Base-by-base conservation (phyloP, 2,888 invertebrate species). In the Melieria omissa region DNA sequence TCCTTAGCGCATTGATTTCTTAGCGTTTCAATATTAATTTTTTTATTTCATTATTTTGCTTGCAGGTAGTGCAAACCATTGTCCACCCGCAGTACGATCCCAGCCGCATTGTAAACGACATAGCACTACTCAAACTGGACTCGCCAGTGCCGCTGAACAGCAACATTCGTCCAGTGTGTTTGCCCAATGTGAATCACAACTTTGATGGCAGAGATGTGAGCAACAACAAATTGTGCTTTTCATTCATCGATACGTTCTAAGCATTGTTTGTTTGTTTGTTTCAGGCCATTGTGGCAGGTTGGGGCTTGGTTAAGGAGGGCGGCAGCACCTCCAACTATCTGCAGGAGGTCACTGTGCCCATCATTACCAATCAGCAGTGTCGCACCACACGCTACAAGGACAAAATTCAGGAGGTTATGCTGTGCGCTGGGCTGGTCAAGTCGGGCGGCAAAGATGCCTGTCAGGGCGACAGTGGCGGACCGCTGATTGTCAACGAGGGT, bases 401-500 rank as follows among this genome's bases (percentile, higher is more conserved):
- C 16, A 83, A 83, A 75, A 86, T 86, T 58, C 75, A 75, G n/a
- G 83, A 84, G 1, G 82, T 84, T n/a, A 86, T 86, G 86, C 71
- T 86, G 49, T 86, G 86, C 73, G 86, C 86, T 10, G 86, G 86
- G 12, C 71, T 84, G 62, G 84, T 86, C 5, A 77, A 82, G 47
- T 73, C 78, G 4, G 86, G 86, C 14, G 86, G 86, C 73, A 85
- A 85, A 73, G 86, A 86, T 73, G 86, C 86, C 71, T 86, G 86
- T 73, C 86, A 86, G 76, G 86, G 86, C 52, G 86, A 86, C 73
- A 86, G 86, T 71, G 86, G 86, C 62, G 86, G 86, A 44, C 86
- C 86, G 5, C 70, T 86, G 72, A 82, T 81, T 74, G 82, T 85
- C 62, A 78, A 80, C 52, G 83, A 84, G 65, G 82, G 81, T 14